Conservation (phyloP, 2,888 invertebrate genomes). For the Oconnorella tubifera region DNA sequence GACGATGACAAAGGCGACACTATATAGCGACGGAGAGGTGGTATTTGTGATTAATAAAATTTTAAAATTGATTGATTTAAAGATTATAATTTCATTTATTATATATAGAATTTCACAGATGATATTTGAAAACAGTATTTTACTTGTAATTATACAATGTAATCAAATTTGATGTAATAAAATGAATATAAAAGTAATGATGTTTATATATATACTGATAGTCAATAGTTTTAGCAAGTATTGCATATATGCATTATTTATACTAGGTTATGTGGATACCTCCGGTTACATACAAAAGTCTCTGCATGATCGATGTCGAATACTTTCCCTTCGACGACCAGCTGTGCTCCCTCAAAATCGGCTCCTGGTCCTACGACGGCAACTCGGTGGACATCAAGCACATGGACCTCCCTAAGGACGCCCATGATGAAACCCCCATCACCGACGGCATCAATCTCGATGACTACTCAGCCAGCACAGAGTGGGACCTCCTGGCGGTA, state of each 20-base stretch:
- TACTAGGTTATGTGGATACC: slow-evolving; percentile 69
- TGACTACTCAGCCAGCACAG: slow-evolving; percentile 53
- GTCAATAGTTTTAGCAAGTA: too few relatives aligned
- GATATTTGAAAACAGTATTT: too few relatives aligned
- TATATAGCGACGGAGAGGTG: slow-evolving; percentile 32
- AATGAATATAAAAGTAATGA: too few relatives aligned
- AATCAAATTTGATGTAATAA: too few relatives aligned
- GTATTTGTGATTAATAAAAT: too few relatives aligned
- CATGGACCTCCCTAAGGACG: slow-evolving; percentile 25
- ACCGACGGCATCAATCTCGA: slow-evolving; percentile 52
- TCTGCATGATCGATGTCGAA: slow-evolving; percentile 59
- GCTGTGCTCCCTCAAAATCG: slow-evolving; percentile 92
- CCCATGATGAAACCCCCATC: slow-evolving; percentile 34
- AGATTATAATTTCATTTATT: too few relatives aligned
- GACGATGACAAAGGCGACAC: slow-evolving; percentile 38
- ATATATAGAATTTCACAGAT: too few relatives aligned
- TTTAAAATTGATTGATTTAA: too few relatives aligned
- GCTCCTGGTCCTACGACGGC: slow-evolving; percentile 67
- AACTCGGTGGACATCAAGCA: slow-evolving; percentile 41
- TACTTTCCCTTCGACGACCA: slow-evolving; percentile 67
- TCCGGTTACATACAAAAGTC: slow-evolving; percentile 94
- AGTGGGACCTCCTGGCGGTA: slow-evolving; percentile 63
- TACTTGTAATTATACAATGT: too few relatives aligned
- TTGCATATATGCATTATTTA: too few relatives aligned
- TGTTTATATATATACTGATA: too few relatives aligned